Base-by-base conservation (phyloP, 2,888 invertebrate genomes). In the Drosophila maculinotata region DNA sequence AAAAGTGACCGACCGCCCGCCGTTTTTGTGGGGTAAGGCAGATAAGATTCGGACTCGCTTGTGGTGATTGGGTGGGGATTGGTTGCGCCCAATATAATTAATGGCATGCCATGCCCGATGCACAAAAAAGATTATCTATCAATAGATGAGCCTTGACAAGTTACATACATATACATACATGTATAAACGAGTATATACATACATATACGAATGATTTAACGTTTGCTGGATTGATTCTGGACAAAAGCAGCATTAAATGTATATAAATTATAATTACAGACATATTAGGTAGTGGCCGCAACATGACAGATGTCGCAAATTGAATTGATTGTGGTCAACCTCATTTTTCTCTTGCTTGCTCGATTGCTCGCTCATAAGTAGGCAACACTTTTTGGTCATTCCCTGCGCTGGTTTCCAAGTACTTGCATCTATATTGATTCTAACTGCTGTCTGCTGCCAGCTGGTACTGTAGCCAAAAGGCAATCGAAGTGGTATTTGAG, bases 91-190 rank as follows among this genome's bases (percentile, higher is more conserved):
- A 58, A 56, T 64, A 64, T 88, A 81, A 81, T 81, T 81, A 81
- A 81, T 81, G 88, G 59, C 88, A 54, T 79, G 79, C 76, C 88
- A 66, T 52, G 54, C 57, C 58, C 63, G 71, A 54, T 66, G 76
- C 71, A 65, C 73, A 79, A 83, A 79, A 88, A 83, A 87, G 88
- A 86, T 82, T 86, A 82, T 88, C 87, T 86, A 88, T 88, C 84
- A 64, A 73, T 73, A 82, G 86, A 81, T 88, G 70, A 64, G 68
- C 44, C 57, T 23, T 78, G 75, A 78, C 75, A 75, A 69, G 79
- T 69, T 64, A 69, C 77, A 72, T 15, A 71, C 9, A 64, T 36
- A 52, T 47, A 47, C 33, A 8, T 7, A 12, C 20, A 20, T 36
- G 17, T 65, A 42, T n/a, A 10, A 6, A 10, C 9, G 36, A 38